Evolutionary conservation across 1,140 invertebrate species (phyloP).

Genomic region (Chrysoperla carnea): DNA sequence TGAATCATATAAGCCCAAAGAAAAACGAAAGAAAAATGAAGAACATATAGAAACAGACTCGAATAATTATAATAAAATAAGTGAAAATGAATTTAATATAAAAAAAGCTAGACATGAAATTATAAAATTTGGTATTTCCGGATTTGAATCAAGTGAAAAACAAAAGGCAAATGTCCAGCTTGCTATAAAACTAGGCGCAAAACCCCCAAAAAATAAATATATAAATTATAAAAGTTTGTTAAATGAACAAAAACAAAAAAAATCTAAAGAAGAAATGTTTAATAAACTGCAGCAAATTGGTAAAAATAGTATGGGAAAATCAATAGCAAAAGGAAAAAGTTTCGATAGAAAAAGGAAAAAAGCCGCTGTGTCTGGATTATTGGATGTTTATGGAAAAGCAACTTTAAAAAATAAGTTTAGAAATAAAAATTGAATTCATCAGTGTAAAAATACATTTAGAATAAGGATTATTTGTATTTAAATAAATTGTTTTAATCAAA

Average conservation of each 20-base stretch:
- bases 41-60: too few relatives aligned
- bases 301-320: slow-evolving; percentile 26
- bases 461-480: too few relatives aligned
- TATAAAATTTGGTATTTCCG: slow-evolving; percentile 42
- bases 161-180: slow-evolving; percentile 35
- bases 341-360: slow-evolving; percentile 14
- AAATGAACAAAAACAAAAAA: slow-evolving; percentile 20
- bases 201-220: slow-evolving; percentile 32
- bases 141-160: slow-evolving; percentile 34
- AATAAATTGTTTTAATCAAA: too few relatives aligned
- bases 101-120: slow-evolving; percentile 38
- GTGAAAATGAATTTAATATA: slow-evolving; percentile 31
- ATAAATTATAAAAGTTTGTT: slow-evolving; percentile 37
- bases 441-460: too few relatives aligned
- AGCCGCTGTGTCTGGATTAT: slow-evolving; percentile 10
- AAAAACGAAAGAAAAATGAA: too few relatives aligned
- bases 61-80: not conserved
- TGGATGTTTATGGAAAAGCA: slow-evolving; percentile 22
- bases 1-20: too few relatives aligned
- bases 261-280: slow-evolving; percentile 17
- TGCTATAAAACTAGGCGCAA: slow-evolving; percentile 39
- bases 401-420: too few relatives aligned
- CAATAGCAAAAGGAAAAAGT: slow-evolving; percentile 24
- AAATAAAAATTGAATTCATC: too few relatives aligned
- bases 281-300: slow-evolving; percentile 27